Base-by-base conservation (phyloP, 2,888 invertebrate species). In the Pammene aurita region DNA sequence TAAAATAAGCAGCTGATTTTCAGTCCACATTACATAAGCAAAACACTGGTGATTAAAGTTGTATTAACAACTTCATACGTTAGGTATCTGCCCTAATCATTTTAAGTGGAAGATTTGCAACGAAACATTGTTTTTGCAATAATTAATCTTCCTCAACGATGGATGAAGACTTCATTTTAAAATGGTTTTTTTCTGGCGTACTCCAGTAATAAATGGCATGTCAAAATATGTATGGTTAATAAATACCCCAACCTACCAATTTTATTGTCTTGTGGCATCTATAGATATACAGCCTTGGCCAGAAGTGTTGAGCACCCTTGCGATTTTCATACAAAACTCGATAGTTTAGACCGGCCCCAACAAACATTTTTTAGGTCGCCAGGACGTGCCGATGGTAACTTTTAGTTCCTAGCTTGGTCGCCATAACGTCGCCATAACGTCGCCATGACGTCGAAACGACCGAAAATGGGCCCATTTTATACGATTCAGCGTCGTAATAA, bases 151-250 rank as follows among this genome's bases (percentile, higher is more conserved):
- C 16, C 13, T 38, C 55, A 55, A 48, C 26, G 52, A 58, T 26
- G 55, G 56, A 67, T 62, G n/a, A 66, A 66, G 66, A 66, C 60
- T 52, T 66, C 44, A 60, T 44, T 6, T 42, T 60, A 26, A 50
- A 34, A 56, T 42, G 26, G n/a, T 42, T 41, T 62, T 56, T 35
- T 46, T 34, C 44, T n/a, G 26, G 44, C 10, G 58, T 61, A 55
- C 46, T 55, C 38, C n/a, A 35, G 55, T 55, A 62, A 67, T 50
- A 56, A 67, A 62, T 62, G 56, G 38, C n/a, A 56, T 44, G 61
- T 62, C 61, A 67, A 16, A 60, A 46, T 46, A 48, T 35, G 44
- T 60, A 55, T 63, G 54, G 34, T 63, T 26, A 55, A 63, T 63
- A 14, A n/a, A 50, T 62, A 52, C 6, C 9, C 18, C 5, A 38